Base-by-base conservation (phyloP, 1,140 invertebrate genomes). In the Radopholus similis region DNA sequence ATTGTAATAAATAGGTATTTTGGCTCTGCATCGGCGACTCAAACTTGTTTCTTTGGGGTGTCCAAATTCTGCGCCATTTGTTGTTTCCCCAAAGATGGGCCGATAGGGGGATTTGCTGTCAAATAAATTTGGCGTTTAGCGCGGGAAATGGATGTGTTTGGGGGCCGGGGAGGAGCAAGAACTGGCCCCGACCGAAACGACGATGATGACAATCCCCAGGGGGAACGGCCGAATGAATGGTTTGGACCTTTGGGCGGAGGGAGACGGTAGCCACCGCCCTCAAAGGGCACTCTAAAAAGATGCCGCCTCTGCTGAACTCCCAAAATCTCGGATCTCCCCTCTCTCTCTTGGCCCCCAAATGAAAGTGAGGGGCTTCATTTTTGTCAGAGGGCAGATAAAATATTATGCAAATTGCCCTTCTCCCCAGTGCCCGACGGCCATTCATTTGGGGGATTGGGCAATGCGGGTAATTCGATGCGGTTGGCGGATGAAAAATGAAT, bases 171-270 rank as follows among this genome's bases (percentile, higher is more conserved):
- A 54, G 30, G 4, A 32, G 35, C 18, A 51, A 51, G 37, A n/a
- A 26, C 44, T 47, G 32, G 28, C 32, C 35, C 30, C 38, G 37
- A n/a, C 38, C 28, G 32, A 58, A 42, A 44, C 23, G 11, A 62
- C 51, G 44, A 62, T 62, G 58, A 62, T 62, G 58, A 62, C 58
- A 62, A 62, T 47, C 21, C 58, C 58, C 58, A 26, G 30, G 49
- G 58, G 58, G 44, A 62, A 47, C 35, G 30, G 21, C 40, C 30
- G 56, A 35, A 40, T 58, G 56, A 58, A 28, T 58, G 26, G 42
- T 2, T 1, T n/a, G 21, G 28, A 26, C 32, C 18, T 18, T 21
- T 32, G 2, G 28, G 26, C 15, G 13, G 26, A n/a, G 2, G 58
- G 34, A 62, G 23, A 21, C n/a, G 58, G 34, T 32, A 62, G 44